These are phyloP conservation scores for Deroplatys truncata DNA, from an alignment of 2,888 invertebrate genomes.

Conservation along the genomic window DNA sequence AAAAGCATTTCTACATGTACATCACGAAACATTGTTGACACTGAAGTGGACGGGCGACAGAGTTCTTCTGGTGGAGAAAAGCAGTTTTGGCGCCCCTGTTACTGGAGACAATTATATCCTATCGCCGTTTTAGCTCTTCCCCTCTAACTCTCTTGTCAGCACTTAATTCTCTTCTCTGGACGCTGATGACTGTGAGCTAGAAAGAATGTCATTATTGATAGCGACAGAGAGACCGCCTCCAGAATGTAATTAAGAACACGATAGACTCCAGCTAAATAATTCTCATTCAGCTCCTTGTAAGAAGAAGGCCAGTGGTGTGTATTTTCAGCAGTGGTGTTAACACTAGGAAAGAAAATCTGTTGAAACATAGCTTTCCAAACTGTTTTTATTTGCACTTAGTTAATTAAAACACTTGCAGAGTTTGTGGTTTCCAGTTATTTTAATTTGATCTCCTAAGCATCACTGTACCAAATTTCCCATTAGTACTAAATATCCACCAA, in stretches of 20 bases:
- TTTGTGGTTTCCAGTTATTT: too few species aligned
- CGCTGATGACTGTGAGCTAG: background rate
- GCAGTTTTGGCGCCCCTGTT: background rate
- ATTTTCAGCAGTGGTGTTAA: background rate
- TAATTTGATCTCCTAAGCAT: too few species aligned
- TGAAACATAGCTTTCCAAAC: too few species aligned
- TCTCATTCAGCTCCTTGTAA: background rate
- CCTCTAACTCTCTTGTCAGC: background rate
- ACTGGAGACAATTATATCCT: background rate
- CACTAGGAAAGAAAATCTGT: background rate
- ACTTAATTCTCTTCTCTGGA: background rate
- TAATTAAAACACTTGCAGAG: too few species aligned
- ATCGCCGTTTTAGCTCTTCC: background rate
- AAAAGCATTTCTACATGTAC: too few species aligned
- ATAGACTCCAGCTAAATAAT: background rate
- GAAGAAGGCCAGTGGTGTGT: background rate
- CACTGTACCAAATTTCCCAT: too few species aligned
- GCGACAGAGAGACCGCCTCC: background rate
- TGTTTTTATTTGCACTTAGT: too few species aligned
- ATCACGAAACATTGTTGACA: background rate
- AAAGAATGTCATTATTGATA: background rate
- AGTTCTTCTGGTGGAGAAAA: background rate
- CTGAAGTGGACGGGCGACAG: background rate
- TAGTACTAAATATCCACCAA: too few species aligned
- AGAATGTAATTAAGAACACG: background rate